Base-by-base conservation (phyloP, 2,797 vertebrate genomes). In the Halcyon badia region DNA sequence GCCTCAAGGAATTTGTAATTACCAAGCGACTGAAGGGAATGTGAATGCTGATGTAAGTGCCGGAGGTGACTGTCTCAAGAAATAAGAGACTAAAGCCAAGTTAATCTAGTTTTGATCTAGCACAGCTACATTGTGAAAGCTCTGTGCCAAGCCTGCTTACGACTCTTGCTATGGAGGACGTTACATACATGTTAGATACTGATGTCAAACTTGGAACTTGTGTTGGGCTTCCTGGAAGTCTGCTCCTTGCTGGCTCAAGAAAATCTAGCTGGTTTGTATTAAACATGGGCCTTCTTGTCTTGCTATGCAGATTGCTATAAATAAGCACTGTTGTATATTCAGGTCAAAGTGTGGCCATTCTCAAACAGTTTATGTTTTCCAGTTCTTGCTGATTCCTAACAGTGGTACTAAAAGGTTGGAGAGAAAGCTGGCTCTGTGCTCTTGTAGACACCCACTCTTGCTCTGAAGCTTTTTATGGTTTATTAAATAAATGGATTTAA, bases 401-500 rank as follows among this genome's bases (percentile, higher is more conserved):
- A 72, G 54, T 64, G 72, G 64, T 89, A 75, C 83, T 90, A 65
- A 90, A 89, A 81, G 30, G 58, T 5, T 76, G 66, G 58, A 90
- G 77, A 83, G 71, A 94, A 94, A 93, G 65, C 77, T 88, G 68
- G 46, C 90, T 90, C 80, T 39, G 20, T 58, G 93, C 54, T 75
- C 62, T 92, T 92, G 68, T 81, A 91, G 86, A 75, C 49, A 71
- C 81, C 92, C 90, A 42, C 61, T 94, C 86, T 56, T 87, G 58
- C 71, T 96, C 81, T 73, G 68, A 91, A 93, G 86, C 82, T 90
- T 97, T 92, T 85, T 94, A 89, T 95, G 77, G 89, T 82, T 97
- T 96, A 97, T 97, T 93, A 96, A 97, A 96, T 96, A 95, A 96
- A 96, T 97, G 44, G 77, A 89, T 93, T 96, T 96, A 96, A 97